These are phyloP conservation scores for Frankliniella intonsa DNA, from an alignment of 2,888 invertebrate species.

Conservation along the genomic window DNA sequence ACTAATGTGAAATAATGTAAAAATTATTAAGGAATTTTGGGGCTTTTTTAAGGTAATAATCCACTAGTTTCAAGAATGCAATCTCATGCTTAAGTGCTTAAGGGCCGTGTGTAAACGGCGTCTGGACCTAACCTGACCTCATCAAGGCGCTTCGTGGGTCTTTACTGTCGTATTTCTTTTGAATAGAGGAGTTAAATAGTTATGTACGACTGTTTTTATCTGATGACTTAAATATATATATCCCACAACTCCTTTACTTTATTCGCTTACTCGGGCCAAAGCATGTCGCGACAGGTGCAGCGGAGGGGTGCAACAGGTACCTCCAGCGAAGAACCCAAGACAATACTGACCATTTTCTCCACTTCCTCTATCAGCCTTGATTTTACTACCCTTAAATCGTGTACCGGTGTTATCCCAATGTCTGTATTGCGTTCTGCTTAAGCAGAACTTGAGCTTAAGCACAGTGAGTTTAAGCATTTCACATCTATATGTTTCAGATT, in stretches of 20 bases:
- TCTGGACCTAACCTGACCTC: neutral
- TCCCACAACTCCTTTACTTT: neutral
- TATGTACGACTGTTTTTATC: neutral
- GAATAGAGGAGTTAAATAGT: neutral
- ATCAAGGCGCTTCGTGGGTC: neutral
- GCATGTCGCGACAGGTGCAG: neutral
- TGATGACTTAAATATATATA: neutral
- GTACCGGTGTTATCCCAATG: neutral
- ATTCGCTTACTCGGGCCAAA: neutral
- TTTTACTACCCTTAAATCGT: neutral
- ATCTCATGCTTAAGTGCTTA: neutral
- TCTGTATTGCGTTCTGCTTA: neutral
- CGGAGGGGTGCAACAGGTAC: neutral
- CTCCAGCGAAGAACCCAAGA: neutral
- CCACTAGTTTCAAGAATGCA: neutral
- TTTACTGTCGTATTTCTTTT: neutral
- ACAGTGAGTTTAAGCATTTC: neutral
- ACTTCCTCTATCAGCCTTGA: neutral
- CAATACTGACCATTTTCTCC: neutral
- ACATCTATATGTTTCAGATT: neutral
- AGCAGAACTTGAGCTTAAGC: neutral
- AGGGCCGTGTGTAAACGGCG: neutral
- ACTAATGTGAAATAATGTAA: too few species aligned
- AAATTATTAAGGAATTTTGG: neutral
- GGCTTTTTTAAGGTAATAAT: neutral